These are phyloP conservation scores for Xenopus borealis DNA, from an alignment of 2,113 vertebrate species.

Conservation along the genomic window DNA sequence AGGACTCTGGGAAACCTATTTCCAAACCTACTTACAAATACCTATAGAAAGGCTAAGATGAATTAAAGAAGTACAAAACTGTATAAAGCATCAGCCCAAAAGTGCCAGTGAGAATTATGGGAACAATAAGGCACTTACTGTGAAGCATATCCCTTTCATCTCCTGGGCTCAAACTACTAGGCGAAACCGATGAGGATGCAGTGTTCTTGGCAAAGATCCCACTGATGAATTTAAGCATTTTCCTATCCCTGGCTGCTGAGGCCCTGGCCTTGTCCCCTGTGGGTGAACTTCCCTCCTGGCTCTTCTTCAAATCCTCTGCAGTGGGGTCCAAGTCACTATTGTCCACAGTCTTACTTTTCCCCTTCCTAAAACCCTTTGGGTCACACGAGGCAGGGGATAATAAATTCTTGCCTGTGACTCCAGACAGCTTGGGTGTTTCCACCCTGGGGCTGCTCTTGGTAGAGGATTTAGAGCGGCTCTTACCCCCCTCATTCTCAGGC, in stretches of 20 bases:
- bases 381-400: constrained; percentile 39
- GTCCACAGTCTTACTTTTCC: constrained; percentile 91
- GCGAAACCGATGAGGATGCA: constrained; percentile 62
- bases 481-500: constrained; percentile 78
- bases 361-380: constrained; percentile 67
- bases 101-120: background rate
- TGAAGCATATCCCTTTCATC: constrained; percentile 55
- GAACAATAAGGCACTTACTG: constrained; percentile 57
- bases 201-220: constrained; percentile 94
- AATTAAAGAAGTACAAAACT: no score
- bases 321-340: constrained; percentile 87
- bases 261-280: constrained; percentile 46
- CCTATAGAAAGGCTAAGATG: no score
- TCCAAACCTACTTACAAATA: no score
- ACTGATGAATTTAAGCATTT: constrained; percentile 96
- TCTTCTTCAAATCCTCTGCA: constrained; percentile 68
- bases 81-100: background rate
- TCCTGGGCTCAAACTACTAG: constrained; percentile 58
- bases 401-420: constrained; percentile 49
- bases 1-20: no score
- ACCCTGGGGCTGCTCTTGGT: constrained; percentile 73
- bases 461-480: constrained; percentile 59
- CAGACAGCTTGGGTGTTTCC: constrained; percentile 62
- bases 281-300: constrained; percentile 57
- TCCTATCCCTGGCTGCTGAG: constrained; percentile 77